Base-by-base conservation (phyloP, 2,113 vertebrate species). In the Phaethon lepturus region DNA sequence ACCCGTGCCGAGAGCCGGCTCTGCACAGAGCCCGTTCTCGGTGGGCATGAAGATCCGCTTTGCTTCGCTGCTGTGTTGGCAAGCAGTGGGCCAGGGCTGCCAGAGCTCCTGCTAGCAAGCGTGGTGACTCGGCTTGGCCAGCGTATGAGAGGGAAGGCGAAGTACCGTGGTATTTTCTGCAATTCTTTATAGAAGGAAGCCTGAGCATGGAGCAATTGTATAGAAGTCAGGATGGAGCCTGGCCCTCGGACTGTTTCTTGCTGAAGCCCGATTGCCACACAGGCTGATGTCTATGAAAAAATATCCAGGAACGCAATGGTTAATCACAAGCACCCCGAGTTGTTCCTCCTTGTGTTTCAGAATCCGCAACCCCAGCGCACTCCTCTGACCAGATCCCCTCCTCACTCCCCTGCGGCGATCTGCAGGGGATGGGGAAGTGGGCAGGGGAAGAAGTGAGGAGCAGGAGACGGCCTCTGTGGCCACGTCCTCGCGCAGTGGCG, bases 171-270 rank as follows among this genome's bases (percentile, higher is more conserved):
- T 4, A 13, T 22, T 38, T 52, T 31, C 67, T 52, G 35, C 23
- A 6, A 0, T 7, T 15, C 44, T 60, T 60, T 8, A 16, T 3
- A 33, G 35, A 16, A 50, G 35, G 28, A 55, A 87, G 8, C 6
- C 0, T 12, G 33, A 58, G 22, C 59, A 3, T 1, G 13, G 58
- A 49, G 17, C 0, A 2, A 38, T 19, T 10, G 25, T 14, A 4
- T 2, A 22, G 69, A 60, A 45, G 45, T 67, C 2, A 0, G 71
- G 29, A 58, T 17, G 29, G 31, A 82, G 72, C 24, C 33, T 31
- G 35, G 26, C 14, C 52, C 28, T 66, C 1, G 0, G 25, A 16
- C 20, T 52, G 22, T 25, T 49, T 69, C 55, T 26, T n/a, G 59
- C 72, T 8, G n/a, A 42, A 67, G 10, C 28, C 35, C 81, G 35